Conservation (phyloP, 2,797 vertebrate genomes). For the Falco peregrinus region DNA sequence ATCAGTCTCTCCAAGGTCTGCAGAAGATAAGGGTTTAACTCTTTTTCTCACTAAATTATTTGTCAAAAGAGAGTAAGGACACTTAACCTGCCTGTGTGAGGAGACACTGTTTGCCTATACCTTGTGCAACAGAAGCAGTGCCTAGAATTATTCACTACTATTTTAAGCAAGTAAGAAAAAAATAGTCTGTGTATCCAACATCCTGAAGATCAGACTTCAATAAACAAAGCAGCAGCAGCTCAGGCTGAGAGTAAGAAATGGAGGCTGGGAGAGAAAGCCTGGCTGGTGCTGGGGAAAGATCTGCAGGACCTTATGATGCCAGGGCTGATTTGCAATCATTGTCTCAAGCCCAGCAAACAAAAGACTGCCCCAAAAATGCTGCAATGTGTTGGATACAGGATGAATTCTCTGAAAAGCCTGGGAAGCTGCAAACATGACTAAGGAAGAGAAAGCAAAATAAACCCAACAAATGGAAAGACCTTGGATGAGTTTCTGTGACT, state of each 20-base stretch:
- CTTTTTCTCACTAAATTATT: background rate
- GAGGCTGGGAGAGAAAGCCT: background rate
- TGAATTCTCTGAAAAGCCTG: background rate
- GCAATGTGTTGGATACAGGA: background rate
- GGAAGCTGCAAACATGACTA: background rate
- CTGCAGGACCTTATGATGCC: background rate
- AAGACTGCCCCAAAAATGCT: background rate
- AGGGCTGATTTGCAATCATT: background rate
- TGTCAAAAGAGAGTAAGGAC: background rate
- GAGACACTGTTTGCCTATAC: background rate
- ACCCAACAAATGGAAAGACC: background rate
- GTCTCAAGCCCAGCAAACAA: background rate
- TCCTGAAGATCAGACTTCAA: background rate
- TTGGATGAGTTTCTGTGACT: background rate
- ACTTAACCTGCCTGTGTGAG: background rate
- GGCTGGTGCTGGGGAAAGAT: background rate
- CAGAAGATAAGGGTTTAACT: background rate
- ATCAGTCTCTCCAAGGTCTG: background rate
- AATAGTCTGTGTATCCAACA: background rate
- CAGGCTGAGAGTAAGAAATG: background rate
- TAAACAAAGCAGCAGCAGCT: background rate
- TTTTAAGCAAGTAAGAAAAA: background rate
- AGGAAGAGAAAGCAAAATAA: background rate
- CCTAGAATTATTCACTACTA: background rate
- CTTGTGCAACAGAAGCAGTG: background rate